These are phyloP conservation scores for Chironomus tepperi DNA, from an alignment of 1,140 invertebrate genomes.

Conservation along the genomic window DNA sequence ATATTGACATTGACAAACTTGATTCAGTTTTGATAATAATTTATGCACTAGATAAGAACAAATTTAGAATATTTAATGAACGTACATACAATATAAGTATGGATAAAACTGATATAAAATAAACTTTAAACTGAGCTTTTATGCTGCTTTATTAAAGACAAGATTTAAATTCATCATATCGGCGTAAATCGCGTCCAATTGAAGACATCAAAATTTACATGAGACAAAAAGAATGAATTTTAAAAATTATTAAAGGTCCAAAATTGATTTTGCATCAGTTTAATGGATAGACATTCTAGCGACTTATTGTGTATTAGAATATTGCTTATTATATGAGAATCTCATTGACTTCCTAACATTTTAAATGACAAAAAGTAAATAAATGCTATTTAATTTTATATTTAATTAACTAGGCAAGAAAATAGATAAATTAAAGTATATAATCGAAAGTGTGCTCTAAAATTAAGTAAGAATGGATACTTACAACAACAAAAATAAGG, in stretches of 20 bases:
- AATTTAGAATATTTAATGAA: not conserved
- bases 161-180: not conserved
- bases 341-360: not conserved
- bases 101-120: not conserved
- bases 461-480: not conserved
- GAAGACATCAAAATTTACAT: not conserved
- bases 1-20: too few relatives aligned
- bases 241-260: not conserved
- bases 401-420: not conserved
- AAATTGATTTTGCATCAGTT: too few relatives aligned
- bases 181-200: not conserved
- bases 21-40: not conserved
- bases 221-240: not conserved
- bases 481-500: too few relatives aligned
- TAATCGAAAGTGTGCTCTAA: slow-evolving; percentile 2
- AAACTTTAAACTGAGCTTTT: not conserved
- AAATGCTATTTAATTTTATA: not conserved
- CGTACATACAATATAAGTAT: too few relatives aligned
- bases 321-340: not conserved
- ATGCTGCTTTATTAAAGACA: not conserved
- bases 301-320: not conserved
- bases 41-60: not conserved
- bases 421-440: not conserved
- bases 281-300: too few relatives aligned
- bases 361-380: not conserved